Percentiles rank a stretch among this genome's conserved stretches.
phyloP scores from a whole-genome alignment of 1,140 invertebrate genomes.

The Drosophila gunungcola region DNA sequence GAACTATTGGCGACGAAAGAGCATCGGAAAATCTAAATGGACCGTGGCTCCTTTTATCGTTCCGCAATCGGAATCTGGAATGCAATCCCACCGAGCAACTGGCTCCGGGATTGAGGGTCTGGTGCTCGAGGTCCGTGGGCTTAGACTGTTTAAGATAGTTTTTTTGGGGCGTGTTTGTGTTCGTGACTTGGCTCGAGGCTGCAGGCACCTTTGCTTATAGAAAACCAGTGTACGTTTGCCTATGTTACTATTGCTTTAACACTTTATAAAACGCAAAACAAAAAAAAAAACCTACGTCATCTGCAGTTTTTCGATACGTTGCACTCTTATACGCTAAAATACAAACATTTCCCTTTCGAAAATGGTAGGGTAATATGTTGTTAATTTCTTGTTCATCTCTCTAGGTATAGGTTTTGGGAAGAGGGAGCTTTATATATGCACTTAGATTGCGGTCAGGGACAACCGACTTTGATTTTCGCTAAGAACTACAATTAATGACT shows the following conservation, averaged over 20 bases:
- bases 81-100: constrained; percentile 49
- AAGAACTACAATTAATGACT: constrained; percentile 83
- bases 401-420: constrained; percentile 37
- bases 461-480: constrained; percentile 76
- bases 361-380: constrained; percentile 11
- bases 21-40: constrained; percentile 11
- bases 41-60: constrained; percentile 24
- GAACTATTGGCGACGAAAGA: constrained; percentile 37
- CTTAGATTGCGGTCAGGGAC: constrained; percentile 68
- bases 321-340: constrained; percentile 39
- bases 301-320: constrained; percentile 26
- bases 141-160: constrained; percentile 10
- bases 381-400: constrained; percentile 47
- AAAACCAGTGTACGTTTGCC: constrained; percentile 56
- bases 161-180: constrained; percentile 36
- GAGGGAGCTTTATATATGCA: constrained; percentile 70
- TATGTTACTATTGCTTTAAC: constrained; percentile 44
- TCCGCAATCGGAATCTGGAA: constrained; percentile 46
- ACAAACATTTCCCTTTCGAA: constrained; percentile 34
- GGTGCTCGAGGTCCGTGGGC: constrained; percentile 5
- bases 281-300: constrained; percentile 23
- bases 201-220: constrained; percentile 47
- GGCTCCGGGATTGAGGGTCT: not conserved
- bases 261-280: constrained; percentile 21
- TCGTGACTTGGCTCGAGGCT: constrained; percentile 48